Evolutionary conservation across 2,113 vertebrate species (phyloP).

Genomic region (Coptodon bakossiorum): DNA sequence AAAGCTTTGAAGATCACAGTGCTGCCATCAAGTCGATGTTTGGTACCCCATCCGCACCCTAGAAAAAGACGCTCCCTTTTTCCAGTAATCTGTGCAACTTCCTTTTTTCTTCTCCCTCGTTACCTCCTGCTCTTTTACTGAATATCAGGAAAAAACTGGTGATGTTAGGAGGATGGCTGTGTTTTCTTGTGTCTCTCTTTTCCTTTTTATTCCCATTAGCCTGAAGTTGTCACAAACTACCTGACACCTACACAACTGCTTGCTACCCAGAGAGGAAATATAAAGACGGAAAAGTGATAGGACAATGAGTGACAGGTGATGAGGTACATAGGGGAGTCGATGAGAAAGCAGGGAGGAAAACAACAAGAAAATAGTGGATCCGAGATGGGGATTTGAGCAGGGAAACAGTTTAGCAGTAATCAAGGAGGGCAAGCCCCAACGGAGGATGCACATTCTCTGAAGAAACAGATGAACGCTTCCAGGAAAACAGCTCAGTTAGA

Average conservation of each 20-base stretch:
- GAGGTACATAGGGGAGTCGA: not conserved
- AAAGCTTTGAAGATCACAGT: constrained; percentile 47
- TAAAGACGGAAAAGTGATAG: not conserved
- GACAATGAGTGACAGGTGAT: not conserved
- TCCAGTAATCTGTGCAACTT: not conserved
- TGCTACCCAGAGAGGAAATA: not conserved
- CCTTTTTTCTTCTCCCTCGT: constrained; percentile 11
- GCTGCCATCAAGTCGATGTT: constrained; percentile 7
- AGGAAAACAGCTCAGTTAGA: constrained; percentile 28
- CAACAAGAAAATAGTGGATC: not conserved
- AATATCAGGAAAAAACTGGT: not conserved
- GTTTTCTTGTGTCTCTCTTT: not conserved
- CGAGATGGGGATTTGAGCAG: not conserved
- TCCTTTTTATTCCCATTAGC: constrained; percentile 32
- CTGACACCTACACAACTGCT: not conserved
- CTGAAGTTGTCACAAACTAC: not conserved
- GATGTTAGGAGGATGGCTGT: not conserved
- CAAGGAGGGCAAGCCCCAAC: constrained; percentile 17
- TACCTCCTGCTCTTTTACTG: not conserved
- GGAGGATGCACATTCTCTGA: constrained; percentile 9
- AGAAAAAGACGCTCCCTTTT: not conserved
- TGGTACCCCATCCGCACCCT: constrained; percentile 2
- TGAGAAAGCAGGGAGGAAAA: not conserved
- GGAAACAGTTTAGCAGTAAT: constrained; percentile 35
- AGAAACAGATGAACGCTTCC: constrained; percentile 24